These are phyloP conservation scores for Nothobranchius kuhntae DNA, from an alignment of 2,113 vertebrate species.

Conservation along the genomic window DNA sequence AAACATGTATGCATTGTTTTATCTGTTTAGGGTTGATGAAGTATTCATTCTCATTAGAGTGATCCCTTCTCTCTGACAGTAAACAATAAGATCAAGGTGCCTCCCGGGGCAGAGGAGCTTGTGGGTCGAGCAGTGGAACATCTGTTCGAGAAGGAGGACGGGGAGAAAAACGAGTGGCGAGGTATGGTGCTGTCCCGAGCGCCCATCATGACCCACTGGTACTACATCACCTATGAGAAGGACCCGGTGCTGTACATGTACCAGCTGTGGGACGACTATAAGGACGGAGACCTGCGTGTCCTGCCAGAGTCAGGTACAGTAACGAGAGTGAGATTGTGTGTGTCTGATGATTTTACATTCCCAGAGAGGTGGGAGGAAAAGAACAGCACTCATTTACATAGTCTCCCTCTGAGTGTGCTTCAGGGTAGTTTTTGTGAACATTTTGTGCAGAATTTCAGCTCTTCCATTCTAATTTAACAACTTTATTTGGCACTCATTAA, in stretches of 20 bases:
- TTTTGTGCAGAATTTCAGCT: conserved; percentile 20
- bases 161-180: conserved; percentile 84
- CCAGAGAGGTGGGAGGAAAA: conserved; percentile 32
- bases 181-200: conserved; percentile 84
- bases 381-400: conserved; percentile 39
- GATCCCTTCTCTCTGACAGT: conserved; percentile 57
- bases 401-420: conserved; percentile 22
- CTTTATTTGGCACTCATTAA: too few relatives aligned
- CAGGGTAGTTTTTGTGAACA: conserved; percentile 10
- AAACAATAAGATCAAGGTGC: conserved; percentile 83
- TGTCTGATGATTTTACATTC: conserved; percentile 5
- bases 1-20: too few relatives aligned
- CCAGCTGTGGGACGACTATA: conserved; percentile 85
- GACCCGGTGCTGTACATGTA: conserved; percentile 86
- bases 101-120: conserved; percentile 80
- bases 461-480: background rate
- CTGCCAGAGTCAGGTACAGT: conserved; percentile 80
- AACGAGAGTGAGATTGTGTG: background rate
- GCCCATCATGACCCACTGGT: conserved; percentile 86
- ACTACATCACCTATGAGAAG: conserved; percentile 86
- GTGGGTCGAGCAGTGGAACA: conserved; percentile 84
- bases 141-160: conserved; percentile 84
- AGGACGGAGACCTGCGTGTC: conserved; percentile 83
- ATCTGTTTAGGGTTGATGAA: background rate
- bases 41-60: conserved; percentile 7